Conservation (phyloP, 2,888 invertebrate genomes). For the Malthinus seriepunctatus region DNA sequence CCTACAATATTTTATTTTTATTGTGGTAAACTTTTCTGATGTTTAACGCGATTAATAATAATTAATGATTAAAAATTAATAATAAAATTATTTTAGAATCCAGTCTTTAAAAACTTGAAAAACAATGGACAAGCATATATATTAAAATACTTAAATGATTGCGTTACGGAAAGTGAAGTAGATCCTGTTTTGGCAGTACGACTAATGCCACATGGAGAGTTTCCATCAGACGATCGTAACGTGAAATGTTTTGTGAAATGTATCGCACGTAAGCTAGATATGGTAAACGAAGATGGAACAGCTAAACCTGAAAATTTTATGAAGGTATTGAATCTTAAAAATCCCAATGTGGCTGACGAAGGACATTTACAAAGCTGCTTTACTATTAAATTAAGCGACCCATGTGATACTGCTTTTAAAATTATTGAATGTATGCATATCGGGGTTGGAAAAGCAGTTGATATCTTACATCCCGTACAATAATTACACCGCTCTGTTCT, state of each 20-base stretch:
- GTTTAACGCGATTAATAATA: neutral
- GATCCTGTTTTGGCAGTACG: neutral
- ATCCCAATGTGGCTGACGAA: neutral
- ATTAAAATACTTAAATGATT: neutral
- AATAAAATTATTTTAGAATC: neutral
- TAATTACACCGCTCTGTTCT: too few species aligned
- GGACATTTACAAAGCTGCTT: neutral
- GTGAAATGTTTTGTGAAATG: neutral
- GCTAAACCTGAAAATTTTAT: neutral
- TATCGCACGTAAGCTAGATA: neutral
- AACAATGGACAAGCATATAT: neutral
- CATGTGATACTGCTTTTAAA: neutral
- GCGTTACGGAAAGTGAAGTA: neutral
- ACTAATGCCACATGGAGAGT: neutral
- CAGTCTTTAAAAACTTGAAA: neutral
- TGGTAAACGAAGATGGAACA: neutral
- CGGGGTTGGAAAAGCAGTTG: too few species aligned
- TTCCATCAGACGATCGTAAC: neutral
- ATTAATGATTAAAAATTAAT: too few species aligned
- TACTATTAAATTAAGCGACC: neutral
- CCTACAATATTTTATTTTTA: too few species aligned
- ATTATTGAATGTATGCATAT: neutral
- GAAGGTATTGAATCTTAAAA: neutral
- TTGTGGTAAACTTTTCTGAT: too few species aligned
- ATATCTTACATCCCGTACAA: too few species aligned